phyloP scores from a whole-genome alignment of 1,140 invertebrate genomes.

The Drosophila malerkotliana region DNA sequence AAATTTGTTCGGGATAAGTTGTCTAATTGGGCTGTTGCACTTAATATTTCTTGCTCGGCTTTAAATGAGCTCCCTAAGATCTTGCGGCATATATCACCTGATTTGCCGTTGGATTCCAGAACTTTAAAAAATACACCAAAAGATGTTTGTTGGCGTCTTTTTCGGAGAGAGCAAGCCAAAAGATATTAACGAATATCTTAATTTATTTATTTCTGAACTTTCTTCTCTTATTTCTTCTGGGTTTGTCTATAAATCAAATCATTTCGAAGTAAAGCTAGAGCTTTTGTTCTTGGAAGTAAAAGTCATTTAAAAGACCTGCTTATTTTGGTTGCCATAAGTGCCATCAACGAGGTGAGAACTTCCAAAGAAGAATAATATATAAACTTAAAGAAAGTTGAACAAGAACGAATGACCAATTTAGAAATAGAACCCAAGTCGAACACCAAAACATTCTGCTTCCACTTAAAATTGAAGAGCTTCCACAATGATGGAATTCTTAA shows the following conservation, averaged over 20 bases:
- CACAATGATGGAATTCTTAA: too few species aligned
- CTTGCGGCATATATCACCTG: too few species aligned
- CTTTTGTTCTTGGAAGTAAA: constrained; percentile 13
- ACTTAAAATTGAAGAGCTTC: constrained; percentile 14
- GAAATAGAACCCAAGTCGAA: constrained; percentile 9
- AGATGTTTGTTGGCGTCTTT: too few species aligned
- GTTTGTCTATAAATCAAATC: constrained; percentile 5
- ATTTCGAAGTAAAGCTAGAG: constrained; percentile 9
- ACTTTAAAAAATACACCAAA: too few species aligned
- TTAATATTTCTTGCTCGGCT: too few species aligned
- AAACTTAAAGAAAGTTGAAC: constrained; percentile 7
- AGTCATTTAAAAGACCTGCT: constrained; percentile 7
- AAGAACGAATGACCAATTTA: constrained; percentile 4
- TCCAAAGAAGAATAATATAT: constrained; percentile 14
- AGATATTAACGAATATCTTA: constrained; percentile 12
- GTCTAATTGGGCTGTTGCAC: too few species aligned
- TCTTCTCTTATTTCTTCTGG: constrained; percentile 5
- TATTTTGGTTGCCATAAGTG: constrained; percentile 14
- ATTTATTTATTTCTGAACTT: constrained; percentile 14
- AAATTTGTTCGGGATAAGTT: too few species aligned
- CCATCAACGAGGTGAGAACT: constrained; percentile 19
- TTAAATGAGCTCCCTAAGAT: too few species aligned
- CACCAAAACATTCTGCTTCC: constrained; percentile 6
- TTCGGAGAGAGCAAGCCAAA: not conserved
- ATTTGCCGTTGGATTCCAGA: too few species aligned